Base-by-base conservation (phyloP, 2,888 invertebrate species). In the Hybos culiciformis region DNA sequence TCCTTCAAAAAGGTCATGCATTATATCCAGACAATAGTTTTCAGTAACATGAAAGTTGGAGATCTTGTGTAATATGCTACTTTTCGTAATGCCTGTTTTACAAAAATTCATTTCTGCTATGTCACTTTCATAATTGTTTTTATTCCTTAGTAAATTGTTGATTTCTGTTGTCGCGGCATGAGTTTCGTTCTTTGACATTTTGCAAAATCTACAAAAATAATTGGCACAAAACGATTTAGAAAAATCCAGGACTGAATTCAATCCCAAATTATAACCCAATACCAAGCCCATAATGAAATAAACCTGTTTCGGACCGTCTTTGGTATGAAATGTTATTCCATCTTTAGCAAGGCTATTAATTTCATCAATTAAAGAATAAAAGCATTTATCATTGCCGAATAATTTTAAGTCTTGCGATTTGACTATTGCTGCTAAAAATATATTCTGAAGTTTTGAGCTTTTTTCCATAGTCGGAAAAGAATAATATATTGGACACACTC, bases 201-300 rank as follows among this genome's bases (percentile, higher is more conserved):
- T 49, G 49, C 55, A 57, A 39, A 56, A 49, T 39, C 59, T 46
- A 44, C 57, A 58, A 42, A 43, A 55, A 43, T 40, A 45, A 19
- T 53, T 50, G 19, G 47, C 43, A 24, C 48, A 47, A 48, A 56
- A 55, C 17, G 48, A 51, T 45, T 46, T 48, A 20, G 24, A 40
- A 29, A 46, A 51, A 18, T 42, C 45, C 18, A 48, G 37, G 42
- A 50, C 23, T 38, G 39, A 19, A 29, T 46, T 46, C 15, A 44
- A 19, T 2, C 42, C 42, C 23, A 44, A 33, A 24, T 46, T 46
- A 34, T 50, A 48, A 1, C 50, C 49, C 29, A 50, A 24, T 20
- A 49, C 18, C 21, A 50, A 32, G n/a, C 45, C 49, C n/a, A 47
- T 32, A 20, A 47, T 33, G 32, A 46, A 48, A 39, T 45, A 47